A percentile compares a stretch with the other conserved stretches of the same genome.
Evolutionary conservation across 2,797 vertebrate genomes (phyloP).

Genomic region (Manis javanica): DNA sequence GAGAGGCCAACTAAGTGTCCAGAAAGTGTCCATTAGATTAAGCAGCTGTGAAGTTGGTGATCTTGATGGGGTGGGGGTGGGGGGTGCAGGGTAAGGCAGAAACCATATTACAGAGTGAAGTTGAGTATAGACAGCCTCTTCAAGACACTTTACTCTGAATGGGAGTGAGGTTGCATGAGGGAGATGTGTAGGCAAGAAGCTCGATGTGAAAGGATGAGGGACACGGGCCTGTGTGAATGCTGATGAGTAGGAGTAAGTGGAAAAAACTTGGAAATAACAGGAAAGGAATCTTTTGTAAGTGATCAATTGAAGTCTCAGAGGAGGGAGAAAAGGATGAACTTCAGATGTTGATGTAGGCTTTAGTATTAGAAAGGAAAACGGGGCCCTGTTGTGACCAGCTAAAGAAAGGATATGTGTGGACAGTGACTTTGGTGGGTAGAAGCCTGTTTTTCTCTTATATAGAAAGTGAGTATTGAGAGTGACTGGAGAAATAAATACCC

Average conservation of each 20-base stretch:
- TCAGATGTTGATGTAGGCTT: not conserved
- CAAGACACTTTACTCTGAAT: not conserved
- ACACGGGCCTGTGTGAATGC: not conserved
- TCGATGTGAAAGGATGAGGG: not conserved
- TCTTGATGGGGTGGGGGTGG: not conserved
- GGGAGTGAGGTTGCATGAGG: not conserved
- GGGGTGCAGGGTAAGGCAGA: not conserved
- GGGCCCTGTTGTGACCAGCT: not conserved
- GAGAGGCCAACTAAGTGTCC: not conserved
- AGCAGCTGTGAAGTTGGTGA: not conserved
- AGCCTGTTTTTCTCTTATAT: not conserved
- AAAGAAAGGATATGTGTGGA: not conserved
- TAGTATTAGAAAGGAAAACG: not conserved
- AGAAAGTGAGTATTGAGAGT: slow-evolving; percentile 7
- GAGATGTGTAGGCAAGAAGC: not conserved
- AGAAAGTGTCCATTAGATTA: not conserved
- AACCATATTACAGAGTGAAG: not conserved
- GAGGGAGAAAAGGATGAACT: not conserved
- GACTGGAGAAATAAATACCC: slow-evolving; percentile 28
- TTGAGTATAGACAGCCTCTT: not conserved
- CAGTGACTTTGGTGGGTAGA: not conserved
- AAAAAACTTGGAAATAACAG: slow-evolving; percentile 36
- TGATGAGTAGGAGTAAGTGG: not conserved
- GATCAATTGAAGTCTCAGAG: not conserved
- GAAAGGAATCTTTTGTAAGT: not conserved